A percentile compares a stretch with the other conserved stretches of the same genome.
These are phyloP conservation scores for Strigops habroptila DNA, from an alignment of 2,113 vertebrate genomes.

Conservation along the genomic window DNA sequence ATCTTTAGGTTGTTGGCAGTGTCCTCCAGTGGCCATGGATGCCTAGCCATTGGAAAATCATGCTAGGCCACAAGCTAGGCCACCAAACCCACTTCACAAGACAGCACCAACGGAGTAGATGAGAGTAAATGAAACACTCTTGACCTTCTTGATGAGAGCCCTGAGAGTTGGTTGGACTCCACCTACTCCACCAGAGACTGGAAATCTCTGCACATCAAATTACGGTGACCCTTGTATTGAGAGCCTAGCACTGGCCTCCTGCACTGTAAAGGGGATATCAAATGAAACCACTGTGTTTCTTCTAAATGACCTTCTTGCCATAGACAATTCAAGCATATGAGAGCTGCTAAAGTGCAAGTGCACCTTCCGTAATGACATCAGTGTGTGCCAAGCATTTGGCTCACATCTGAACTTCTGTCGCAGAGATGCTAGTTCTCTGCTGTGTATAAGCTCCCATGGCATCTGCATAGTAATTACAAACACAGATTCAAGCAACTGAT, in stretches of 20 bases:
- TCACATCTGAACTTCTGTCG: neutral
- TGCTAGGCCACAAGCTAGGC: neutral
- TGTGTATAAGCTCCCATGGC: neutral
- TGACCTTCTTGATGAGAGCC: neutral
- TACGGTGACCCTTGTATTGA: neutral
- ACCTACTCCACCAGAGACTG: neutral
- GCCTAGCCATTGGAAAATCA: neutral
- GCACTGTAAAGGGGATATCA: neutral
- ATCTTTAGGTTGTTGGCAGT: neutral
- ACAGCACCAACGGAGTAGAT: neutral
- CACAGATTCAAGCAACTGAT: neutral
- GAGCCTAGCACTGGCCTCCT: neutral
- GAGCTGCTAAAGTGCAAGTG: neutral
- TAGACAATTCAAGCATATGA: neutral
- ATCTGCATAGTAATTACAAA: neutral
- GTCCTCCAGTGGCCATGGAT: neutral
- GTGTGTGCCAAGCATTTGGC: neutral
- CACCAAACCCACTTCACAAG: neutral
- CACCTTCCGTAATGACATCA: neutral
- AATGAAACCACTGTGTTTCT: neutral
- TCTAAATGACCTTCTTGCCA: neutral
- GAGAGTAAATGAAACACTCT: neutral
- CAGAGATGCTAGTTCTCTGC: neutral
- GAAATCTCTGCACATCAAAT: neutral
- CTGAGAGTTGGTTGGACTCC: neutral